Conservation (phyloP, 2,113 vertebrate species). For the Scytalopus superciliaris region DNA sequence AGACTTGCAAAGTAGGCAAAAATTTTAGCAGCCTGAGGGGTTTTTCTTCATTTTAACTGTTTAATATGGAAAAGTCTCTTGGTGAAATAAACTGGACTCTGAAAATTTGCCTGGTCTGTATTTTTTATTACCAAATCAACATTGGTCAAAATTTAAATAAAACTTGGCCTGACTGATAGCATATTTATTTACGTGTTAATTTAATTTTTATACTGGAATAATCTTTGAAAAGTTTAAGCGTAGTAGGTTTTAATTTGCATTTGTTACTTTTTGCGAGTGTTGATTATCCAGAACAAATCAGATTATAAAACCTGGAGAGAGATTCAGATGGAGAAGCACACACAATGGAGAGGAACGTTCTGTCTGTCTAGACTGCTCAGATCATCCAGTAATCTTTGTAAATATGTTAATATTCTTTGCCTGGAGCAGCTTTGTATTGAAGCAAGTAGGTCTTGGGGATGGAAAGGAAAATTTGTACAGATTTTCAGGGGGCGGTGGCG, state of each 20-base stretch:
- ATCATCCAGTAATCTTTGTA: slow-evolving; percentile 37
- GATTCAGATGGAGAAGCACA: not conserved
- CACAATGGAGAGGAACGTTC: not conserved
- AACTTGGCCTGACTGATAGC: not conserved
- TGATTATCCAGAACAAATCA: not conserved
- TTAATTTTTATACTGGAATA: not conserved
- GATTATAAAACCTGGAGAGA: not conserved
- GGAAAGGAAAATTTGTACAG: slow-evolving; percentile 25
- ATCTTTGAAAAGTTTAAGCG: not conserved
- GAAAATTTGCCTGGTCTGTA: not conserved
- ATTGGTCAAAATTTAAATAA: not conserved
- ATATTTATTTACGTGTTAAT: not conserved
- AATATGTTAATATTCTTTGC: slow-evolving; percentile 43
- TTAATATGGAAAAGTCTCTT: not conserved
- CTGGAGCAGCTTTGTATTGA: slow-evolving; percentile 3
- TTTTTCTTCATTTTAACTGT: slow-evolving; percentile 35
- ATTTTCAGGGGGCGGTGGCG: slow-evolving; percentile 19
- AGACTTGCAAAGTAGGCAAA: slow-evolving; percentile 60
- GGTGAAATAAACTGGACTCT: not conserved
- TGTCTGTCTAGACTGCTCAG: slow-evolving; percentile 26
- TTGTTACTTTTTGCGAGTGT: not conserved
- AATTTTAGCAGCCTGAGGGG: slow-evolving; percentile 43
- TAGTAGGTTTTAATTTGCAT: not conserved
- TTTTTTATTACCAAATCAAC: not conserved
- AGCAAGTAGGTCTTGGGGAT: slow-evolving; percentile 3